Conservation (phyloP, 2,113 vertebrate species). For the Hippolais icterina region DNA sequence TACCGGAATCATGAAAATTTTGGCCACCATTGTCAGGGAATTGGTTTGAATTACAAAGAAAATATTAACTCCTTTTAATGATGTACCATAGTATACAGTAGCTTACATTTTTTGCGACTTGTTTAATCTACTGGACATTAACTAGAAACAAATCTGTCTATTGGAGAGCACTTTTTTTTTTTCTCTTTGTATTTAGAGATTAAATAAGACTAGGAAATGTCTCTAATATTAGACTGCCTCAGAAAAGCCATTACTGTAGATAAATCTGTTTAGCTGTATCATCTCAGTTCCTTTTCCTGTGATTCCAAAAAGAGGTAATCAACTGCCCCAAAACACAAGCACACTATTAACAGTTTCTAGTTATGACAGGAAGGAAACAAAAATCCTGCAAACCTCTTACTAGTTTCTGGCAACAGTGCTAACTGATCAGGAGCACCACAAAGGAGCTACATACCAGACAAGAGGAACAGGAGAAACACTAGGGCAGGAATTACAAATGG, state of each 20-base stretch:
- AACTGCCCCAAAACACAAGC: not conserved
- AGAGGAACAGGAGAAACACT: constrained; percentile 47
- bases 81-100: not conserved
- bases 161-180: not conserved
- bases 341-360: not conserved
- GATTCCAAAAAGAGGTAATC: not conserved
- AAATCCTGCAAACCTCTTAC: not conserved
- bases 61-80: not conserved
- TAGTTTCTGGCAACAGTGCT: not conserved
- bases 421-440: constrained; percentile 30
- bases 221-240: not conserved
- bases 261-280: not conserved
- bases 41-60: not conserved
- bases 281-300: not conserved
- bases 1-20: not conserved
- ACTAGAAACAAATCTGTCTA: not conserved
- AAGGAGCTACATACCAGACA: constrained; percentile 24
- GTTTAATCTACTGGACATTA: not conserved
- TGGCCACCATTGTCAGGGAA: not conserved
- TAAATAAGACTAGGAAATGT: not conserved
- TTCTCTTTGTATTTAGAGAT: not conserved
- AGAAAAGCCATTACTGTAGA: not conserved
- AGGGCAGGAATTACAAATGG: constrained; percentile 63
- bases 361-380: not conserved
- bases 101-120: not conserved